Percentiles rank a stretch among this genome's conserved stretches.
These are phyloP conservation scores for Amphimallon solstitiale DNA, from an alignment of 2,888 invertebrate species.

Conservation along the genomic window DNA sequence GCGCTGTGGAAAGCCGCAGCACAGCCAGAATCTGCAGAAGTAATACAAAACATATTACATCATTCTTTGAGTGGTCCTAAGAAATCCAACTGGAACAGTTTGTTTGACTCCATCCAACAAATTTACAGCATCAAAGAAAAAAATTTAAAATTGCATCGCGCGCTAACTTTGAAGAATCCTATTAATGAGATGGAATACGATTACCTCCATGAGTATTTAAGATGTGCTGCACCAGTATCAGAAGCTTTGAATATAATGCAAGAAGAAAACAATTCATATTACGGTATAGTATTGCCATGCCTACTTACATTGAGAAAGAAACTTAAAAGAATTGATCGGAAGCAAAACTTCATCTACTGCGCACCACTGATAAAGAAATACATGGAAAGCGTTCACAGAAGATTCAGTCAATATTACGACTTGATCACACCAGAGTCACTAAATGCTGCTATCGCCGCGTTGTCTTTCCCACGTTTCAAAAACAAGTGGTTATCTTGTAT, in stretches of 20 bases:
- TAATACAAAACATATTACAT: conserved; percentile 2
- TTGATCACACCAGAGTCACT: not conserved
- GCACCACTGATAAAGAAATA: not conserved
- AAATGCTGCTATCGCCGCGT: conserved; percentile 5
- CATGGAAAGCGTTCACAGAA: not conserved
- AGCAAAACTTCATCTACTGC: not conserved
- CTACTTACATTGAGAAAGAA: conserved; percentile 1
- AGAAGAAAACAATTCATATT: not conserved
- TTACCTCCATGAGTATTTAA: conserved; percentile 6
- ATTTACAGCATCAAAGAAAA: conserved; percentile 5
- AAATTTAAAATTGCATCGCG: not conserved
- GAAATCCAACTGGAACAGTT: not conserved
- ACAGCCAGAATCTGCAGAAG: conserved; percentile 9
- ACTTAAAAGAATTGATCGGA: not conserved
- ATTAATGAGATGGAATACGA: not conserved
- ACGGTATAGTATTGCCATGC: conserved; percentile 14
- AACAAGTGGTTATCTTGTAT: conserved; percentile 1
- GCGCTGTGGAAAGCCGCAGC: conserved; percentile 6
- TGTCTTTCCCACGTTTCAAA: not conserved
- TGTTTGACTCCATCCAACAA: conserved; percentile 13
- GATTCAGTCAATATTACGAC: not conserved
- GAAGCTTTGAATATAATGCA: conserved; percentile 1
- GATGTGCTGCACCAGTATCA: not conserved
- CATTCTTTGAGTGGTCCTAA: conserved; percentile 1
- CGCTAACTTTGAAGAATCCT: not conserved